These are phyloP conservation scores for Smutsia gigantea DNA, from an alignment of 2,797 vertebrate genomes.

Conservation along the genomic window DNA sequence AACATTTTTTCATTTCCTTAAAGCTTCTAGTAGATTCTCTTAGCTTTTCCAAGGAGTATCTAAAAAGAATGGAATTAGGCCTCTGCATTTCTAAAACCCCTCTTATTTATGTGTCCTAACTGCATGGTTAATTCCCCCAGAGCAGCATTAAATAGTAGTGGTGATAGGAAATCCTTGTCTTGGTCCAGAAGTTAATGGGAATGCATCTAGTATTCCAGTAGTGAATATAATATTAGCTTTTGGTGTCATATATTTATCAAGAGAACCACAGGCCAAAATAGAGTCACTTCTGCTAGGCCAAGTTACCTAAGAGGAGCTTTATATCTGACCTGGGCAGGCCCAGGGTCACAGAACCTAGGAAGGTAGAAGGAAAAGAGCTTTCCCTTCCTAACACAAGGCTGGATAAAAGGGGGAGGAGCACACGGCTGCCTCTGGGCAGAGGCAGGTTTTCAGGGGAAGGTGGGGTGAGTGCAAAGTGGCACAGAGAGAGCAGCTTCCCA, in stretches of 20 bases:
- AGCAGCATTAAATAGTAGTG: not conserved
- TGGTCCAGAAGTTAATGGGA: not conserved
- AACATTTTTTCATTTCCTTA: not conserved
- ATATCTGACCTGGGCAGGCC: not conserved
- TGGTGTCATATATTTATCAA: not conserved
- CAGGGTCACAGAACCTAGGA: not conserved
- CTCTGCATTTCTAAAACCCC: not conserved
- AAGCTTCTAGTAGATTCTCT: not conserved
- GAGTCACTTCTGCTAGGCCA: too few species aligned
- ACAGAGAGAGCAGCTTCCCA: not conserved
- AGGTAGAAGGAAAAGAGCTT: not conserved
- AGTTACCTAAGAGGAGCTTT: too few species aligned
- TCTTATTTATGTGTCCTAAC: not conserved
- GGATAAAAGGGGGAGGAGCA: not conserved
- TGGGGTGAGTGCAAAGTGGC: not conserved
- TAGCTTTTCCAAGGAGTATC: not conserved
- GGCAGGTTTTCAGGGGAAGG: not conserved
- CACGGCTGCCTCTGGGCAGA: too few species aligned
- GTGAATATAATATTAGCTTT: not conserved
- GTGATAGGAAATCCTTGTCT: not conserved
- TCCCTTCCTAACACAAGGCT: not conserved
- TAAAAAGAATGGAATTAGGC: not conserved
- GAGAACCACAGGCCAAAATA: too few species aligned
- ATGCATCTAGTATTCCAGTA: not conserved
- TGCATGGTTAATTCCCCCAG: rapidly evolving